A percentile compares a stretch with the other conserved stretches of the same genome.
Conservation (phyloP, 2,888 invertebrate genomes). For the Blastobasis lacticolella region DNA sequence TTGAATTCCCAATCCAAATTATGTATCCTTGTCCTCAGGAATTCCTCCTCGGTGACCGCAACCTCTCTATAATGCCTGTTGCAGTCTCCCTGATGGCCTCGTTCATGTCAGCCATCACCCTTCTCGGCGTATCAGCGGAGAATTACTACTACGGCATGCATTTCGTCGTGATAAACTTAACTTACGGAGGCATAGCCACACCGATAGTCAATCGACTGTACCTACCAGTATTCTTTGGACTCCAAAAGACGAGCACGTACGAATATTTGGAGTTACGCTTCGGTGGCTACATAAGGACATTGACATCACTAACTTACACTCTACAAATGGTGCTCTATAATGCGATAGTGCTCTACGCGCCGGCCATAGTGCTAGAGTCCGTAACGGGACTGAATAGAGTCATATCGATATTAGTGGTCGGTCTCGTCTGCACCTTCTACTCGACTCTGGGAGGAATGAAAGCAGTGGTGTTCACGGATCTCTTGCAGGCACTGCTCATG, state of each 20-base stretch:
- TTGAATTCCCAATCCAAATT: neutral
- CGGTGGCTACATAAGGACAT: conserved; percentile 81
- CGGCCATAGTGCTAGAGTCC: conserved; percentile 90
- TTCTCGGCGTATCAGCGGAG: conserved; percentile 92
- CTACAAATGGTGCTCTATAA: conserved; percentile 93
- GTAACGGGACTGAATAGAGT: conserved; percentile 85
- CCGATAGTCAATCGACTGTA: conserved; percentile 85
- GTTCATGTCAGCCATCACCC: conserved; percentile 92
- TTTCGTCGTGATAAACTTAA: conserved; percentile 84
- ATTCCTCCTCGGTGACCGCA: conserved; percentile 86
- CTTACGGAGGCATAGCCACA: conserved; percentile 81
- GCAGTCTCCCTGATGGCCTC: conserved; percentile 94
- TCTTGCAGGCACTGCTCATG: conserved; percentile 90
- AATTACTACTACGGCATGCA: conserved; percentile 88
- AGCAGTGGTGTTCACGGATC: conserved; percentile 90
- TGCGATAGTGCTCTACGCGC: conserved; percentile 94
- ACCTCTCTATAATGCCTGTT: conserved; percentile 86
- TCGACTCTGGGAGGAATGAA: conserved; percentile 93
- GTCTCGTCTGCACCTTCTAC: conserved; percentile 88
- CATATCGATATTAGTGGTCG: conserved; percentile 83
- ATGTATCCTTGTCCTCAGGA: conserved; percentile 71
- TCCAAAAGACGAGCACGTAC: conserved; percentile 90
- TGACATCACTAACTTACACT: conserved; percentile 89
- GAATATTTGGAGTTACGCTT: conserved; percentile 94
- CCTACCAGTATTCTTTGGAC: conserved; percentile 88